Conservation (phyloP, 2,797 vertebrate species). For the Coendou prehensilis region DNA sequence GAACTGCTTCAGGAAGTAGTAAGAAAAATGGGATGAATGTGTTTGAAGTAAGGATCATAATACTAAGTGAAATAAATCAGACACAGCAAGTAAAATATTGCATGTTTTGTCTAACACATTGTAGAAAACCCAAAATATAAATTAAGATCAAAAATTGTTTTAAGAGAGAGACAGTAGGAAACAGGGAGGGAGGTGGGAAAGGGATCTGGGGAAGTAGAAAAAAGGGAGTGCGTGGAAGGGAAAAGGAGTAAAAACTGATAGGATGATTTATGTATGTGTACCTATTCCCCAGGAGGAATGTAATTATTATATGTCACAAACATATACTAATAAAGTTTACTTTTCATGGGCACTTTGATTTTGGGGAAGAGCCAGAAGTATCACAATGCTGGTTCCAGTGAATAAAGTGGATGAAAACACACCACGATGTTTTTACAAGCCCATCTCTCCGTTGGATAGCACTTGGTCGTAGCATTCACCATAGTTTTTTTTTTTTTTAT, state of each 20-base stretch:
- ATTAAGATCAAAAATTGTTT: neutral
- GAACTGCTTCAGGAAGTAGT: neutral
- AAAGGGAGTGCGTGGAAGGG: neutral
- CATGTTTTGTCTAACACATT: neutral
- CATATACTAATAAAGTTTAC: neutral
- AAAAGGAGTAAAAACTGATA: neutral
- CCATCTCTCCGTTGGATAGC: neutral
- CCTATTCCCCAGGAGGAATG: neutral
- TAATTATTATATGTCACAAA: neutral
- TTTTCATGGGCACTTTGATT: neutral
- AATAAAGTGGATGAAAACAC: neutral
- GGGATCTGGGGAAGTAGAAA: neutral
- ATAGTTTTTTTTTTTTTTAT: neutral
- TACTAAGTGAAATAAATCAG: neutral
- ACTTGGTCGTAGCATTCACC: neutral
- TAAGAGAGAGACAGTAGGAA: neutral
- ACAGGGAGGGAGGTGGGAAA: neutral
- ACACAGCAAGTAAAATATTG: neutral
- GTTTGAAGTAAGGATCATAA: neutral
- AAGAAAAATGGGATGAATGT: neutral
- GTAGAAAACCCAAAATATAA: neutral
- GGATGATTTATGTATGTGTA: too few relatives aligned
- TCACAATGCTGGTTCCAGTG: neutral
- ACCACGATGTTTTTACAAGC: neutral
- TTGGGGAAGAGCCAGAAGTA: neutral